Conservation (phyloP, 2,888 invertebrate genomes). For the Brachylomia viminalis region DNA sequence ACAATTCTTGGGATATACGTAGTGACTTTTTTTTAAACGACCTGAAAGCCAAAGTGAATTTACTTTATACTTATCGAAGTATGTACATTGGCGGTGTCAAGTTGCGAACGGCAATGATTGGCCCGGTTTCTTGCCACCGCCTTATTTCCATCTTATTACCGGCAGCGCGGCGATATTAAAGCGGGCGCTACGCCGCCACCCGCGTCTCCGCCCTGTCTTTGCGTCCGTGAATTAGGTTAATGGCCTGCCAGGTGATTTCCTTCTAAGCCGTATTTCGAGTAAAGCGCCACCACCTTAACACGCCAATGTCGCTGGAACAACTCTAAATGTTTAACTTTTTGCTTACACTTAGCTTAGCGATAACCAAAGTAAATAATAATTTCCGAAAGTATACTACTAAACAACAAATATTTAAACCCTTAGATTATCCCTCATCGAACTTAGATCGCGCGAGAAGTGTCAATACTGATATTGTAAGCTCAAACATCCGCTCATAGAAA, state of each 20-base stretch:
- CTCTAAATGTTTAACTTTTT: conserved; percentile 77
- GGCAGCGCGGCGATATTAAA: conserved; percentile 89
- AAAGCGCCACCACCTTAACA: conserved; percentile 84
- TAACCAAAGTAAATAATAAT: neutral
- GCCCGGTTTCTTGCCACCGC: conserved; percentile 86
- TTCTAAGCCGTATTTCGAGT: conserved; percentile 87
- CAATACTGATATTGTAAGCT: neutral
- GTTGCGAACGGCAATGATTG: conserved; percentile 87
- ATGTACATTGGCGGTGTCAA: conserved; percentile 78
- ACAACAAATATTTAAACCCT: neutral
- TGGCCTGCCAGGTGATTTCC: conserved; percentile 90
- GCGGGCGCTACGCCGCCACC: conserved; percentile 83
- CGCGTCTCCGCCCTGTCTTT: conserved; percentile 89
- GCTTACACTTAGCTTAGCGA: neutral
- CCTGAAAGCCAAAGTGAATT: conserved; percentile 61
- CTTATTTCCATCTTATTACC: conserved; percentile 91
- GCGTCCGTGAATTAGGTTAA: conserved; percentile 90
- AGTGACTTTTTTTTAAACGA: conserved; percentile 49
- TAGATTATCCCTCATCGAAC: neutral
- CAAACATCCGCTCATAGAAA: neutral
- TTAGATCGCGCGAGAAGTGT: neutral
- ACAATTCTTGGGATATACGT: conserved; percentile 35
- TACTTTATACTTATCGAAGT: conserved; percentile 71
- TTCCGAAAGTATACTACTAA: neutral
- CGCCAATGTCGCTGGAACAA: conserved; percentile 84